Conservation (phyloP, 2,113 vertebrate genomes). For the Garra rufa region DNA sequence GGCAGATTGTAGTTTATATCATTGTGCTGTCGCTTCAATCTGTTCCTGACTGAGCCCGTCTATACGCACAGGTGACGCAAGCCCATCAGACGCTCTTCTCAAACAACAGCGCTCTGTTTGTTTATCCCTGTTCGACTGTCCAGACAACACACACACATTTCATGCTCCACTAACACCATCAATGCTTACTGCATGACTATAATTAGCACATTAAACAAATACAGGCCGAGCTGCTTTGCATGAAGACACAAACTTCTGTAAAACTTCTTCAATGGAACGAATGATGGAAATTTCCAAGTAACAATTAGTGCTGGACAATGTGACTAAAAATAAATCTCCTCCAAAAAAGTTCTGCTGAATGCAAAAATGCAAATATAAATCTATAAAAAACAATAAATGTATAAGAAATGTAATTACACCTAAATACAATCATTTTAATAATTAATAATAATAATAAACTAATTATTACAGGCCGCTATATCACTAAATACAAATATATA, state of each 20-base stretch:
- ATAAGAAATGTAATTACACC: too few relatives aligned
- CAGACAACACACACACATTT: conserved; percentile 37
- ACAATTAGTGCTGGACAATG: not conserved
- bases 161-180: conserved; percentile 33
- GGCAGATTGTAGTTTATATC: not conserved
- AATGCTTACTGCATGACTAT: conserved; percentile 23
- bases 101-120: conserved; percentile 33
- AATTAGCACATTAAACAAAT: conserved; percentile 24
- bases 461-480: not conserved
- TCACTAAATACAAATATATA: not conserved
- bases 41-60: not conserved
- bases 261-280: not conserved
- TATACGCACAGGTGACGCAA: conserved; percentile 36
- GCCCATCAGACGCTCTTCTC: conserved; percentile 10
- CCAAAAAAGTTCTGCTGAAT: not conserved
- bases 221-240: not conserved
- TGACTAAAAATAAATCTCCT: not conserved
- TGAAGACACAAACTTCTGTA: not conserved
- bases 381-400: too few relatives aligned
- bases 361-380: not conserved
- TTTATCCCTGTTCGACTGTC: conserved; percentile 36
- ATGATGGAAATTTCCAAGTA: not conserved
- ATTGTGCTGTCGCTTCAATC: not conserved
- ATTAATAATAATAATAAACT: too few relatives aligned
- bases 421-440: too few relatives aligned